phyloP scores from a whole-genome alignment of 2,888 invertebrate species.

The Eupithecia inturbata region DNA sequence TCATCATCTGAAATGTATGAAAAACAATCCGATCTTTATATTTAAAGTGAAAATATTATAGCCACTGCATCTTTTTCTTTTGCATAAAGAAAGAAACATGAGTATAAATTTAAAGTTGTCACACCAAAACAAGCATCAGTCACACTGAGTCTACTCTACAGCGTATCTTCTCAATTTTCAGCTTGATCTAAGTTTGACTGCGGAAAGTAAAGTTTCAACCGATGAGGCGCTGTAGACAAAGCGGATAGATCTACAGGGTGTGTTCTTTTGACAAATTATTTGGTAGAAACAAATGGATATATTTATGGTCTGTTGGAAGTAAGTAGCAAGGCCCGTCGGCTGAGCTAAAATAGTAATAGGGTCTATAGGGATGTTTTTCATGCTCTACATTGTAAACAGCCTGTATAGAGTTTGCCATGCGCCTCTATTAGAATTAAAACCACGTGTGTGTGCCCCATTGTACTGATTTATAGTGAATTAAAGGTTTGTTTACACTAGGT shows the following conservation, averaged over 20 bases:
- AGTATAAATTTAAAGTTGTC: slow-evolving; percentile 44
- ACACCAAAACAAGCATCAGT: slow-evolving; percentile 52
- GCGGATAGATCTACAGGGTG: slow-evolving; percentile 58
- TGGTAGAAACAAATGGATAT: neutral
- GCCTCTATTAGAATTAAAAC: neutral
- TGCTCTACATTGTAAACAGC: neutral
- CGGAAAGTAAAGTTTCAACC: slow-evolving; percentile 79
- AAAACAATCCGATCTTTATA: no score
- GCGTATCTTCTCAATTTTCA: slow-evolving; percentile 57
- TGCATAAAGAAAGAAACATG: no score
- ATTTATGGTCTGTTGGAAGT: neutral
- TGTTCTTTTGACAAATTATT: slow-evolving; percentile 56
- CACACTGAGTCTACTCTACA: slow-evolving; percentile 50
- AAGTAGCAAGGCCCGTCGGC: neutral
- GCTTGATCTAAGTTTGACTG: slow-evolving; percentile 80
- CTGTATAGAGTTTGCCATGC: neutral
- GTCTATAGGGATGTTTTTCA: neutral
- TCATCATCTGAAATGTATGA: no score
- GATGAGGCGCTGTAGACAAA: slow-evolving; percentile 70
- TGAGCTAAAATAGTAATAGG: neutral
- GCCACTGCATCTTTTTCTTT: no score
- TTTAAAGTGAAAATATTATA: no score
- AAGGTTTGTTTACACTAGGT: neutral
- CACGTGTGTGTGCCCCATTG: neutral
- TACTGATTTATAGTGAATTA: neutral